Evolutionary conservation across 2,888 invertebrate species (phyloP), one percentile per base, ranked within the genome.

Genomic region (Neoitamus cyanurus): DNA sequence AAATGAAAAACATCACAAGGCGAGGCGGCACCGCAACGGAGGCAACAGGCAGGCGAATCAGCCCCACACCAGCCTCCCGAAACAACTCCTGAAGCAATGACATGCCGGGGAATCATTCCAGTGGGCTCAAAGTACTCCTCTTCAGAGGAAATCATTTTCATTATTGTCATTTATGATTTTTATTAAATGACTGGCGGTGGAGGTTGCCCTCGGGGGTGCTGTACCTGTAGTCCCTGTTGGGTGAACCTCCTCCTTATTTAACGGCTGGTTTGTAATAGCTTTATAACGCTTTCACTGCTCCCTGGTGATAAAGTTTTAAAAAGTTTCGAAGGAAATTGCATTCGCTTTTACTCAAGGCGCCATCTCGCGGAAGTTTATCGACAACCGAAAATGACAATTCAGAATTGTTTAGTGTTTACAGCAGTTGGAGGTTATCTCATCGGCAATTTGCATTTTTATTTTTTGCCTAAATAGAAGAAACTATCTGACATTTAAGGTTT

Each of bases 121-220:
- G 82, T 82, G 82, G 68, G 82, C 69, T 82, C 13, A 37, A 83
- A 83, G 75, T 31, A 73, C 46, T 73, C 83, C 72, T 83, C 83
- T 83, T 83, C 83, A 73, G 34, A 73, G 73, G 34, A 73, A 83
- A 73, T 83, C 83, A 28, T 83, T 83, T 83, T 83, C 83, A 83
- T 83, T 83, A 83, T 73, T 83, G 83, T 83, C 83, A 83, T 83
- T 83, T 83, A 82, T 82, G 68, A 69, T 82, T 69, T 82, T 58
- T 69, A 68, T 82, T 82, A 82, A 82, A 82, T 82, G 69, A 82
- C 36, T 69, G 28, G 3, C 15, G 7, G 20, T 11, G n/a, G 34
- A 34, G 58, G 58, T 11, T 11, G 25, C 68, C 9, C 11, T 20
- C 20, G 20, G 58, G 37, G 42, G n/a, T n/a, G 0, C 42, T n/a